phyloP scores from a whole-genome alignment of 2,888 invertebrate genomes.

The Lasioglossum oenotherae region DNA sequence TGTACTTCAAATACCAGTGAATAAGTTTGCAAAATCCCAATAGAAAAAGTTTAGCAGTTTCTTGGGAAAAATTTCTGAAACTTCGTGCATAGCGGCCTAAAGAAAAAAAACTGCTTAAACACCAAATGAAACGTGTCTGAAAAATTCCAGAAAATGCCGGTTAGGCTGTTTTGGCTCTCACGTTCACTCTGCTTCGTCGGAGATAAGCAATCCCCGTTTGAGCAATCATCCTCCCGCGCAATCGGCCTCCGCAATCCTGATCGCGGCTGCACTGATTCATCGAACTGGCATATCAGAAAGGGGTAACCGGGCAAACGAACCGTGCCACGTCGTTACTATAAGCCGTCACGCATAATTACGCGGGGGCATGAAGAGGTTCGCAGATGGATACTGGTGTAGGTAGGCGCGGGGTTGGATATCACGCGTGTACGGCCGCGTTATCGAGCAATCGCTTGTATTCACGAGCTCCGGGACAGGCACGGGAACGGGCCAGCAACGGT shows the following conservation, averaged over 20 bases:
- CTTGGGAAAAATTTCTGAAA: no score
- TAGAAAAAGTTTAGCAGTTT: no score
- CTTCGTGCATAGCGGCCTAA: no score
- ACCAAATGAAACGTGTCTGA: neutral
- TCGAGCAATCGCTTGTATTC: conserved; percentile 49
- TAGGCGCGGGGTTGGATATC: conserved; percentile 17
- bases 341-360: conserved; percentile 38
- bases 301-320: conserved; percentile 17
- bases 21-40: no score
- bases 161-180: neutral
- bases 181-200: no score
- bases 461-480: conserved; percentile 18
- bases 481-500: conserved; percentile 38
- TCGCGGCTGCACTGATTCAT: neutral
- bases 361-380: conserved; percentile 8
- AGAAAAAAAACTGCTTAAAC: no score
- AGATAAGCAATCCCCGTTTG: neutral
- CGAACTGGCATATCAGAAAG: conserved; percentile 19
- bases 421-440: conserved; percentile 36
- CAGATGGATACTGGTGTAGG: neutral
- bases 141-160: neutral
- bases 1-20: no score
- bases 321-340: conserved; percentile 16
- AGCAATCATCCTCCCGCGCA: neutral
- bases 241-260: neutral